These are phyloP conservation scores for Galbula dea DNA, from an alignment of 2,113 vertebrate species.

Conservation along the genomic window DNA sequence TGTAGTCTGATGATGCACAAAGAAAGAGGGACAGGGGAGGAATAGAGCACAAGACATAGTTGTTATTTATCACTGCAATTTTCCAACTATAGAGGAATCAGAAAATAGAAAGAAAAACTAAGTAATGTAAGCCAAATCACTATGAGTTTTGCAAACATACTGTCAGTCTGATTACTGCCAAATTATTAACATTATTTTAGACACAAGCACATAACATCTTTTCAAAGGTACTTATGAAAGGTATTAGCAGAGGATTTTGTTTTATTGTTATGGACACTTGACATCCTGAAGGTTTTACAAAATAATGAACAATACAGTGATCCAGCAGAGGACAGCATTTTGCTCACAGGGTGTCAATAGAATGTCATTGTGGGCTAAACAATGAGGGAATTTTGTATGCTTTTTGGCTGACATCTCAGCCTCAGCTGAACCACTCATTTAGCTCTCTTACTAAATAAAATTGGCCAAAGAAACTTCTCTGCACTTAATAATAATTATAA, in stretches of 20 bases:
- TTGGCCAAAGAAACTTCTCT: not conserved
- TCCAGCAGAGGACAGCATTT: not conserved
- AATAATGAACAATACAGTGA: not conserved
- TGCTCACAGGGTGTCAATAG: not conserved
- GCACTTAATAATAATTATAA: not conserved
- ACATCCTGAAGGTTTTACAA: not conserved
- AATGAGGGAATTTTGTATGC: fast-evolving
- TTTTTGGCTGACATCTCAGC: not conserved
- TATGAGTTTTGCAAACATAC: not conserved
- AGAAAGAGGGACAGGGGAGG: not conserved
- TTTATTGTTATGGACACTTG: not conserved
- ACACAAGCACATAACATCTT: not conserved
- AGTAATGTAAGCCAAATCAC: not conserved
- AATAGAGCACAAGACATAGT: not conserved
- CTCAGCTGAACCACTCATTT: not conserved
- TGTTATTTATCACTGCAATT: not conserved
- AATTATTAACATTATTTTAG: not conserved
- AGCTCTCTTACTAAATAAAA: not conserved
- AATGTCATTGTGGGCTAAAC: not conserved
- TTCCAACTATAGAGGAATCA: not conserved
- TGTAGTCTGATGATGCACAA: not conserved
- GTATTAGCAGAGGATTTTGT: not conserved
- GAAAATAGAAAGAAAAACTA: not conserved
- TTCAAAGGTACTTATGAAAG: not conserved
- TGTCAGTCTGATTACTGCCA: not conserved